Evolutionary conservation across 2,888 invertebrate species (phyloP).

Genomic region (Oligia fasciuncula): DNA sequence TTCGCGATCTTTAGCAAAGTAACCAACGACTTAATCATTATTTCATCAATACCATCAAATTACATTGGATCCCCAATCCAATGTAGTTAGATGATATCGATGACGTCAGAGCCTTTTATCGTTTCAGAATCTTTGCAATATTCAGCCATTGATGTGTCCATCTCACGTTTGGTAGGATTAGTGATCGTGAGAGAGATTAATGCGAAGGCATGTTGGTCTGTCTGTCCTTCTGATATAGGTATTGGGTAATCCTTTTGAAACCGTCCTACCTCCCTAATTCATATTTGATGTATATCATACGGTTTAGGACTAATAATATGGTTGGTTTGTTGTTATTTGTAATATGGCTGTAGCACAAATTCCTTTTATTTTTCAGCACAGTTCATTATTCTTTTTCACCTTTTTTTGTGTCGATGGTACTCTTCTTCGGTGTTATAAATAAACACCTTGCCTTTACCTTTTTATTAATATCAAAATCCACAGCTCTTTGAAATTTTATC

Average conservation of each 20-base stretch:
- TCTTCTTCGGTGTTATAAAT: no score
- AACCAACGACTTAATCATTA: background rate
- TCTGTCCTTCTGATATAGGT: constrained; percentile 37
- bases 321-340: constrained; percentile 1
- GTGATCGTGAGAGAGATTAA: constrained; percentile 41
- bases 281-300: constrained; percentile 41
- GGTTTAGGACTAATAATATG: background rate
- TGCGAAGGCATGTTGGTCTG: constrained; percentile 35
- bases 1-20: background rate
- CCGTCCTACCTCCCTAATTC: constrained; percentile 15
- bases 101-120: constrained; percentile 3
- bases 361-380: background rate
- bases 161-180: constrained; percentile 29
- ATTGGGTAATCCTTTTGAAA: constrained; percentile 39
- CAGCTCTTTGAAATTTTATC: no score
- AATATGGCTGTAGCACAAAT: background rate
- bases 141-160: constrained; percentile 13
- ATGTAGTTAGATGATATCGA: background rate
- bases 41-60: background rate
- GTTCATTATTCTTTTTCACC: background rate
- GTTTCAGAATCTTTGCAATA: background rate
- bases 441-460: no score
- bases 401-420: background rate
- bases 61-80: background rate
- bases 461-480: no score